Base-by-base conservation (phyloP, 2,113 vertebrate genomes). In the Heteronetta atricapilla region DNA sequence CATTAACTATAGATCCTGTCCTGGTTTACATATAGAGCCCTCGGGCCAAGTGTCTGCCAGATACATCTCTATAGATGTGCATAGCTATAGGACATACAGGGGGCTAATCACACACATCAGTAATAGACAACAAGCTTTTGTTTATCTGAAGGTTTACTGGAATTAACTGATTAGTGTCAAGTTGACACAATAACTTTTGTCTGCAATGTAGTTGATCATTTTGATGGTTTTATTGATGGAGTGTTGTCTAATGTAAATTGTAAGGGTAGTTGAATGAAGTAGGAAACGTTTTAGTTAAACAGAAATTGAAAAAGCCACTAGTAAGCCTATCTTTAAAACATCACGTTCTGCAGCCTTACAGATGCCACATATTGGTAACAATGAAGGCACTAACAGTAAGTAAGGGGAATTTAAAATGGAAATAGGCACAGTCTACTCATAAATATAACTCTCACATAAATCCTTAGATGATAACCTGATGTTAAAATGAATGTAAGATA, bases 161-260 rank as follows among this genome's bases (percentile, higher is more conserved):
- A 99, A 99, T 99, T 99, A 99, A 98, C 99, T 98, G 98, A 99
- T 99, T 99, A 99, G 98, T 98, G 99, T 98, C 98, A 98, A 98
- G 97, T 98, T 98, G 98, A 98, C 98, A 98, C 98, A 98, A 98
- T 98, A 98, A 98, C 98, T 98, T 98, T 98, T 98, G 97, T 98
- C 98, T 98, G 97, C 98, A 97, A 98, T 95, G 98, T 97, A 97
- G 98, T 98, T 98, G 98, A 98, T 98, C 98, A 98, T 98, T 97
- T 96, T 97, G 98, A 98, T 98, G 97, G 97, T 95, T 98, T 98
- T 98, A 98, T 99, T 99, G 99, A 99, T 98, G 98, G 98, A 98
- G 98, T 95, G 97, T 88, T 98, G 98, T 98, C 98, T 98, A 98
- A 99, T 99, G 98, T 98, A 98, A 98, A 98, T 98, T 87, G 84